Evolutionary conservation across 2,797 vertebrate genomes (phyloP).

Genomic region (Macropodus opercularis): DNA sequence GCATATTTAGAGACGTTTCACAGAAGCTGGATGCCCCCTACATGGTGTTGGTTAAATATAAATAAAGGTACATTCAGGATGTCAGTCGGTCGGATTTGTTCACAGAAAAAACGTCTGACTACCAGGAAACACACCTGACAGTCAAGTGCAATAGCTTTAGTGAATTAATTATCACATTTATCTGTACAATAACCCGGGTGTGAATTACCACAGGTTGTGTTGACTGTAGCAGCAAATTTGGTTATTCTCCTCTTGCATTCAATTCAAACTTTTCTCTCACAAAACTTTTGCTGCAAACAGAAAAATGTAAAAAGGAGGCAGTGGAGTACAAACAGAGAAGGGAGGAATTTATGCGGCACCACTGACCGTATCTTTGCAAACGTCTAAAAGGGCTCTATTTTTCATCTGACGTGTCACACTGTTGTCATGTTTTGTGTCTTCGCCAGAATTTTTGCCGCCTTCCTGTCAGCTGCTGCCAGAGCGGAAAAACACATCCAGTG

Average conservation of each 20-base stretch:
- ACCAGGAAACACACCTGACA: too few relatives aligned
- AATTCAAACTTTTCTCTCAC: background rate
- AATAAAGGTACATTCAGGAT: too few relatives aligned
- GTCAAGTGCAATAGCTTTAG: too few relatives aligned
- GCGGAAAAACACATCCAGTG: slow-evolving; percentile 28
- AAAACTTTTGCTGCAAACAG: background rate
- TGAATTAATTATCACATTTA: too few relatives aligned
- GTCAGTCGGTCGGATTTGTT: too few relatives aligned
- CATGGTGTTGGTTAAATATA: too few relatives aligned
- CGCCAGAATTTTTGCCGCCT: slow-evolving; percentile 18
- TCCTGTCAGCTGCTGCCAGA: slow-evolving; percentile 39
- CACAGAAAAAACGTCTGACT: too few relatives aligned
- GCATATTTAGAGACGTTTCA: too few relatives aligned
- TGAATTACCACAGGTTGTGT: too few relatives aligned
- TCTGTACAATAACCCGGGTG: too few relatives aligned
- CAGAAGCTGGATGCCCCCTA: too few relatives aligned
- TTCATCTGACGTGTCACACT: slow-evolving; percentile 47
- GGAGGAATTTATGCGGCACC: slow-evolving; percentile 10
- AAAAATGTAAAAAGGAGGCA: slow-evolving; percentile 11
- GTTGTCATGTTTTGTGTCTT: slow-evolving; percentile 55
- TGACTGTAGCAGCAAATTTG: too few relatives aligned
- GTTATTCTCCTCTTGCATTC: background rate
- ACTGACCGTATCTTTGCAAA: slow-evolving; percentile 37
- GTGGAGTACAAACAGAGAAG: slow-evolving; percentile 9
- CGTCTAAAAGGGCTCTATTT: slow-evolving; percentile 28